Conservation (phyloP, 92 coral and sea anemone species). For the Hydrozoanthus gracilis region DNA sequence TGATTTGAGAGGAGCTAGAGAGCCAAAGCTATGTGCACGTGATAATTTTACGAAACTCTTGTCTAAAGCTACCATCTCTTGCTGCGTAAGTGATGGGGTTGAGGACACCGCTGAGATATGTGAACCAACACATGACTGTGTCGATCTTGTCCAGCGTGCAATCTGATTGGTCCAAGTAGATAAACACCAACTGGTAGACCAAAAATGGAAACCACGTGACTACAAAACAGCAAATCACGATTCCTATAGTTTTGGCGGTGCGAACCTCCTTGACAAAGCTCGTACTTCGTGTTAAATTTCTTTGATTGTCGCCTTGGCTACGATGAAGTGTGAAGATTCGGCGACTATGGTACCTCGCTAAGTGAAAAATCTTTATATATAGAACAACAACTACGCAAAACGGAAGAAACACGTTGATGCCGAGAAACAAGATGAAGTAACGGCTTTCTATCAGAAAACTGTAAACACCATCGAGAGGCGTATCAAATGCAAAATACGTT, state of each 20-base stretch:
- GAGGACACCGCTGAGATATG: constrained; percentile 65
- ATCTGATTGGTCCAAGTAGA: constrained; percentile 22
- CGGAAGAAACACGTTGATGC: constrained; percentile 53
- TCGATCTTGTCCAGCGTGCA: constrained; percentile 58
- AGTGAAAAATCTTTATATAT: constrained; percentile 50
- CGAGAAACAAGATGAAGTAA: constrained; percentile 56
- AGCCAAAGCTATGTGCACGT: neutral
- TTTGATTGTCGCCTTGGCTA: neutral
- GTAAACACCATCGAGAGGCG: constrained; percentile 47
- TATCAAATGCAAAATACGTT: constrained; percentile 59
- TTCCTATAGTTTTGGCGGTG: constrained; percentile 53
- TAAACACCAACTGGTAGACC: constrained; percentile 49
- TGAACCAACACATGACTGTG: constrained; percentile 61
- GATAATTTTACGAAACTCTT: constrained; percentile 37
- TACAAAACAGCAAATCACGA: constrained; percentile 61
- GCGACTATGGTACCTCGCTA: constrained; percentile 52
- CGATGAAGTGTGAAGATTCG: constrained; percentile 25
- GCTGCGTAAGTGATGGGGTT: constrained; percentile 67
- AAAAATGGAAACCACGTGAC: constrained; percentile 66
- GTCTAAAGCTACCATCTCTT: constrained; percentile 51
- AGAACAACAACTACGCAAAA: constrained; percentile 58
- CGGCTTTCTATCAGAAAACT: constrained; percentile 41
- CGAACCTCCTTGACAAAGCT: constrained; percentile 58
- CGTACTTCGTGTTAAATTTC: constrained; percentile 22
- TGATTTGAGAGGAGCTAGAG: too few relatives aligned